Evolutionary conservation across 2,888 invertebrate genomes (phyloP).

Genomic region (Mylabris sibirica): DNA sequence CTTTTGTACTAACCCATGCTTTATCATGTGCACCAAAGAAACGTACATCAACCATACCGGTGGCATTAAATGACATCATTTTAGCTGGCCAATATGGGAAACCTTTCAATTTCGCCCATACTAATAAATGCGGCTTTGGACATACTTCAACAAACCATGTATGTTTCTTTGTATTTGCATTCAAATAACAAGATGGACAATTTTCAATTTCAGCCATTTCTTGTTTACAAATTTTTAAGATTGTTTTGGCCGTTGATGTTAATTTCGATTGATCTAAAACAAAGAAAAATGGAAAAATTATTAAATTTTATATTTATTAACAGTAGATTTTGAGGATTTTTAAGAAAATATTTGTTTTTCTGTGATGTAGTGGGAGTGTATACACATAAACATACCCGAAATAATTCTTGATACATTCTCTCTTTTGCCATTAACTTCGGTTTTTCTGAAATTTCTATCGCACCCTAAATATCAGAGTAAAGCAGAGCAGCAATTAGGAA

Average conservation of each 20-base stretch:
- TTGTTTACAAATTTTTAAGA: conserved; percentile 84
- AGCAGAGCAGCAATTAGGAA: conserved; percentile 19
- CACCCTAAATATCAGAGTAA: conserved; percentile 18
- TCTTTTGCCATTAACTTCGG: conserved; percentile 15
- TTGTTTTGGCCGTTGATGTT: conserved; percentile 76
- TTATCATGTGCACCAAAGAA: conserved; percentile 97
- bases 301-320: background rate
- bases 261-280: conserved; percentile 78
- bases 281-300: conserved; percentile 20
- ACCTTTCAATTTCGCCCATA: conserved; percentile 97
- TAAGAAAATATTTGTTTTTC: background rate
- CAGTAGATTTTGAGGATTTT: background rate
- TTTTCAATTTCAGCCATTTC: conserved; percentile 93
- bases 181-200: conserved; percentile 90
- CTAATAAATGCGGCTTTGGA: conserved; percentile 85
- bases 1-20: conserved; percentile 86
- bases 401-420: conserved; percentile 18
- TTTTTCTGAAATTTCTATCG: conserved; percentile 14
- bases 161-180: conserved; percentile 80
- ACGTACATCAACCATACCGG: conserved; percentile 82
- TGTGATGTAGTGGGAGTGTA: background rate
- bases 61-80: conserved; percentile 74
- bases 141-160: conserved; percentile 94
- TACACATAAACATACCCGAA: conserved; percentile 17
- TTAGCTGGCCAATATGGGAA: conserved; percentile 99